Evolutionary conservation across 2,888 invertebrate genomes (phyloP).

Genomic region (Microctonus brassicae): DNA sequence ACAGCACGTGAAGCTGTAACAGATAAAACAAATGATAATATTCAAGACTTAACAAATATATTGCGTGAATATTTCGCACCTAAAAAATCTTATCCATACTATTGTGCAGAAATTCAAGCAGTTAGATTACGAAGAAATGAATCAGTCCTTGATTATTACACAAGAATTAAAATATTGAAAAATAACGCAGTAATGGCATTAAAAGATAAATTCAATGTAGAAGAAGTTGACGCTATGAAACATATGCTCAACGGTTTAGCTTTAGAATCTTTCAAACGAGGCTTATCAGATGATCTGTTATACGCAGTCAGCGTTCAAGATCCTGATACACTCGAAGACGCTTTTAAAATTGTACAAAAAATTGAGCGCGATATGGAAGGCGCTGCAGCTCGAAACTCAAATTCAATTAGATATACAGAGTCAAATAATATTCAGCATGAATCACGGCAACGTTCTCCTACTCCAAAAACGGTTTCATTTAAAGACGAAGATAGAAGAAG

Average conservation of each 20-base stretch:
- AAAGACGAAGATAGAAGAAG: too few relatives aligned
- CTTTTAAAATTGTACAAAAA: constrained; percentile 11
- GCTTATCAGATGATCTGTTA: constrained; percentile 31
- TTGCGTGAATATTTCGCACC: too few relatives aligned
- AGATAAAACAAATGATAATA: too few relatives aligned
- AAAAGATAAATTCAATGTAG: too few relatives aligned
- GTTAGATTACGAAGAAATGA: too few relatives aligned
- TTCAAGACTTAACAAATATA: too few relatives aligned
- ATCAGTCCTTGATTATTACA: too few relatives aligned
- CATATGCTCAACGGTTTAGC: constrained; percentile 35
- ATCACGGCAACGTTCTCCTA: background rate
- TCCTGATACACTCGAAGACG: background rate
- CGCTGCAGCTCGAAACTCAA: background rate
- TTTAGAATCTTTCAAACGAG: constrained; percentile 33
- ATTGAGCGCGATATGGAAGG: constrained; percentile 3
- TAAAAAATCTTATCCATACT: too few relatives aligned
- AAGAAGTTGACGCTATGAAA: constrained; percentile 11
- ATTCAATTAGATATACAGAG: background rate
- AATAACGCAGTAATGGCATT: too few relatives aligned
- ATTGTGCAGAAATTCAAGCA: too few relatives aligned
- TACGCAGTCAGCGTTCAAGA: constrained; percentile 35
- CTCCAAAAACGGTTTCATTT: background rate
- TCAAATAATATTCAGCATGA: background rate
- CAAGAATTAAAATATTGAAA: too few relatives aligned
- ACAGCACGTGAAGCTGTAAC: too few relatives aligned